These are phyloP conservation scores for Caenorhabditis sp. DNA, from an alignment of 2,888 invertebrate genomes.

Conservation along the genomic window DNA sequence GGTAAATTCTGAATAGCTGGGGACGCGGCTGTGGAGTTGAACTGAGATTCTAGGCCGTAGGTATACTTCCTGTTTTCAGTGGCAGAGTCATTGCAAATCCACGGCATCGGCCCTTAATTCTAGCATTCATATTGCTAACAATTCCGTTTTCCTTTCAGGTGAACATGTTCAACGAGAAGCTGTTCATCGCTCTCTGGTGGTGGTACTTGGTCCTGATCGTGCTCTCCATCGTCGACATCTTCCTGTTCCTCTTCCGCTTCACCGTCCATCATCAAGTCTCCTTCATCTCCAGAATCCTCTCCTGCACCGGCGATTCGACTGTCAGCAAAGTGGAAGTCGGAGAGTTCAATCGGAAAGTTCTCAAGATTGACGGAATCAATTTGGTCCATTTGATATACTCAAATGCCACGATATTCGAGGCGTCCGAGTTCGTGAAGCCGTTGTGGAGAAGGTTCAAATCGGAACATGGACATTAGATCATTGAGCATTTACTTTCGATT, in stretches of 20 bases:
- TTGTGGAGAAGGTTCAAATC: conserved; percentile 48
- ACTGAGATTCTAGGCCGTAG: no score
- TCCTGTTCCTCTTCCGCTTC: conserved; percentile 47
- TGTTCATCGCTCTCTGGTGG: conserved; percentile 82
- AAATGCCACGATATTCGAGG: conserved; percentile 74
- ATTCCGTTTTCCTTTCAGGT: conserved; percentile 56
- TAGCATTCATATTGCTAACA: no score
- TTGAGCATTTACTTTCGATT: neutral
- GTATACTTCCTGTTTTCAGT: no score
- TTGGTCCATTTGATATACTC: conserved; percentile 78
- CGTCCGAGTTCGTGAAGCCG: conserved; percentile 51
- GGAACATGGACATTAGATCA: conserved; percentile 12
- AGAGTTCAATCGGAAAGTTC: conserved; percentile 71
- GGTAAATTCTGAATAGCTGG: no score
- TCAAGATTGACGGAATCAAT: conserved; percentile 79
- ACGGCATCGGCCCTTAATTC: no score
- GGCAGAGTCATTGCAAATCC: no score
- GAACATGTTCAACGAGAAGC: conserved; percentile 82
- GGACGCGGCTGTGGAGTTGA: no score
- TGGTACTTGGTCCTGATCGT: conserved; percentile 65
- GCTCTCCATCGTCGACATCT: conserved; percentile 50
- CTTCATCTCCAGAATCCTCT: conserved; percentile 46
- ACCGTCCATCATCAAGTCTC: conserved; percentile 47
- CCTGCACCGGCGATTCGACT: conserved; percentile 23
- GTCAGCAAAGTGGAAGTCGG: conserved; percentile 33